Base-by-base conservation (phyloP, 2,113 vertebrate genomes). In the Centropristis striata region DNA sequence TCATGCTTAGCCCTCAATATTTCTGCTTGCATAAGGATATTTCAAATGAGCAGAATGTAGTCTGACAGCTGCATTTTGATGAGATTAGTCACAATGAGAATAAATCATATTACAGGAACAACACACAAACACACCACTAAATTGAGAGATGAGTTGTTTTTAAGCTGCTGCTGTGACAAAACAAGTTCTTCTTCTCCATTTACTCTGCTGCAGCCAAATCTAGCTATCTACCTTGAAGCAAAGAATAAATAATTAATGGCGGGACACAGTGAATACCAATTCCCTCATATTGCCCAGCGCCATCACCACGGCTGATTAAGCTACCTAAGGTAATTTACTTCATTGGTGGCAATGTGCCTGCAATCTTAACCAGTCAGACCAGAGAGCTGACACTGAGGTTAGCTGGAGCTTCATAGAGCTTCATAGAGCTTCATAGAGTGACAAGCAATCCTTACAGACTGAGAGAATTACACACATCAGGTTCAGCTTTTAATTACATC, bases 241-340 rank as follows among this genome's bases (percentile, higher is more conserved):
- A 80, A 64, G 36, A 74, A 91, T 89, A 83, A 88, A 92, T 92
- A 91, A 92, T 91, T 92, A 79, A 93, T 89, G 49, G 71, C 73
- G 46, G 76, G 79, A 81, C 81, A 77, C 73, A 64, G 69, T 80
- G 91, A 92, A 94, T 92, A 88, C 87, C 86, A 92, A 92, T 91
- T 80, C 82, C 66, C 67, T 78, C 57, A 80, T 88, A 89, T 80
- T 90, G 78, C 73, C 79, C 67, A 65, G 65, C 54, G 63, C 81
- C 50, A 89, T 92, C 84, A 88, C 88, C 90, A 80, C 77, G 57
- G 88, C 84, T 93, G 89, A 94, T 93, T 92, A 87, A 78, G 46
- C 80, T 57, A 91, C 86, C 89, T 86, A 77, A 86, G 88, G 90
- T 85, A 71, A 84, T 91, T 89, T 86, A 84, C 90, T 86, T 90